Evolutionary conservation across 2,113 vertebrate species (phyloP), one percentile per base, ranked within the genome.

Genomic region (Strix uralensis): DNA sequence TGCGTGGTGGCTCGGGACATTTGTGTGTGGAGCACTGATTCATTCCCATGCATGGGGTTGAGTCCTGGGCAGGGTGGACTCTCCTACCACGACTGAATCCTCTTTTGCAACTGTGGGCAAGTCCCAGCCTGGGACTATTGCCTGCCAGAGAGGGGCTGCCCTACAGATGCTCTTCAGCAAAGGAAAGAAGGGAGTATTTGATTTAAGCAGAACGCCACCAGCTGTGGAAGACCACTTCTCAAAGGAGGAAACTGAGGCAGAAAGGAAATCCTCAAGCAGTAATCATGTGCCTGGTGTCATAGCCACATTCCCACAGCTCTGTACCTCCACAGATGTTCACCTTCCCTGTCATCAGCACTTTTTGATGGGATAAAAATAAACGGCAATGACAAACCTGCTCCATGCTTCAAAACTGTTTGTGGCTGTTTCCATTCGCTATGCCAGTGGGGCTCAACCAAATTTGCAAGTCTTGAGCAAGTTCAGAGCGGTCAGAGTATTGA

Each of bases 381-480:
- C 8, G 66, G n/a, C 11, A 61, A 54, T 20, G 42, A 83, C 38
- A 88, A 88, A n/a, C 1, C 38, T 32, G 10, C 26, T 87, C 40
- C 66, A 30, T 0, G 0, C 27, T 82, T 85, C 67, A 22, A 34
- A 93, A 36, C 12, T 70, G n/a, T 47, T 77, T 65, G 51, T 59
- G 80, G 55, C 58, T 82, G 42, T 75, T 94, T 65, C 73, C 52
- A 46, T 51, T n/a, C 86, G 67, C 49, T 63, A 44, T 66, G 19
- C 38, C 54, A 85, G 40, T 13, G 49, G 19, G 36, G 23, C 25
- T 80, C 49, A 82, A 92, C 5, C 27, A 90, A 42, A 20, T 77
- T 75, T 42, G 26, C 75, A 82, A 82, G 58, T 57, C 81, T 66
- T 82, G 30, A 65, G 49, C 66, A 96, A 88, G 44, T 90, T 90